These are phyloP conservation scores for Stigmatopora argus DNA, from an alignment of 2,113 vertebrate species.

Conservation along the genomic window DNA sequence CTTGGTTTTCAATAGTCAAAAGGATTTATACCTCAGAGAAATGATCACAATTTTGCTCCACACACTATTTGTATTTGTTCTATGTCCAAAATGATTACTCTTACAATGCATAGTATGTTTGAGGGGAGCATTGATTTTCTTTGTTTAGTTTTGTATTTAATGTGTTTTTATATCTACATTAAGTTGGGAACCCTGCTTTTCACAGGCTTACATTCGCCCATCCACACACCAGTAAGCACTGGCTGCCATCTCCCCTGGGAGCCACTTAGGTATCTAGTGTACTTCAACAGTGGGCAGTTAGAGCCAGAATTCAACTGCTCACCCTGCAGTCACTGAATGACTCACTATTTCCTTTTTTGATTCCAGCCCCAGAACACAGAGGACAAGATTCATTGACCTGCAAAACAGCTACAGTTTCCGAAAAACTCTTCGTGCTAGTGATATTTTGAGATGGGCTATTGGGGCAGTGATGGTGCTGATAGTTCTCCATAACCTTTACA, in stretches of 20 bases:
- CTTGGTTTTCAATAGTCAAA: constrained; percentile 44
- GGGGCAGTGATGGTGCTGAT: constrained; percentile 7
- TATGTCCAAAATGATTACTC: not conserved
- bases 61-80: not conserved
- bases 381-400: constrained; percentile 34
- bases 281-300: too few species aligned
- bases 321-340: too few species aligned
- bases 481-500: constrained; percentile 5
- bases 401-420: not conserved
- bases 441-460: constrained; percentile 8
- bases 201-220: too few species aligned
- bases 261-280: too few species aligned
- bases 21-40: constrained; percentile 17
- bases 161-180: not conserved
- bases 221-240: too few species aligned
- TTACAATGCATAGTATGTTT: not conserved
- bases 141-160: not conserved
- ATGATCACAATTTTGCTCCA: not conserved
- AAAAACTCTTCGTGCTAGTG: not conserved
- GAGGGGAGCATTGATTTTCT: not conserved
- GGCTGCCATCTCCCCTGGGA: too few species aligned
- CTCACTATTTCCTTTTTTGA: too few species aligned
- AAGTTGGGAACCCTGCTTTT: too few species aligned
- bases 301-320: too few species aligned
- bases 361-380: not conserved